These are phyloP conservation scores for Drosophila paranaensis DNA, from an alignment of 2,888 invertebrate genomes.

Conservation along the genomic window DNA sequence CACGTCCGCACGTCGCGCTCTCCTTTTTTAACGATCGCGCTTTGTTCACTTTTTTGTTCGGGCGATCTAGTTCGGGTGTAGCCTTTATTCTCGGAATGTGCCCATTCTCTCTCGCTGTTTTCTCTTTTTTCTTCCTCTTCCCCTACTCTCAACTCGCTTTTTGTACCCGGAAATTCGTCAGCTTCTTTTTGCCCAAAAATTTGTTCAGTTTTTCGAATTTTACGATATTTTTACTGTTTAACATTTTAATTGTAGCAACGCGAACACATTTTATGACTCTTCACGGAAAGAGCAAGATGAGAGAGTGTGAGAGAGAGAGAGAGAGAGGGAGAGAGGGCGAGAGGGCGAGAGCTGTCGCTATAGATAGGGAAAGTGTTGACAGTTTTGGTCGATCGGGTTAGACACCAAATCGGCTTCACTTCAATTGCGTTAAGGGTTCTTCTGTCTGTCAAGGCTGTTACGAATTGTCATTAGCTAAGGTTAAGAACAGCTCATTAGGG, in stretches of 20 bases:
- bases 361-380: slow-evolving; percentile 61
- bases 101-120: slow-evolving; percentile 10
- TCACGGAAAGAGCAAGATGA: background rate
- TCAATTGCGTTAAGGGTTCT: slow-evolving; percentile 29
- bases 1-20: slow-evolving; percentile 63
- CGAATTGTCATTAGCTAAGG: slow-evolving; percentile 76
- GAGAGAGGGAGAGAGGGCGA: background rate
- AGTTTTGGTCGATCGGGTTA: slow-evolving; percentile 27
- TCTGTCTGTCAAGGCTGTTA: slow-evolving; percentile 24
- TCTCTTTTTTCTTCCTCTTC: background rate
- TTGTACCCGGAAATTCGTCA: slow-evolving; percentile 10
- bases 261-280: slow-evolving; percentile 40
- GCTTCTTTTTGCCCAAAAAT: slow-evolving; percentile 56
- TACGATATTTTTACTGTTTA: slow-evolving; percentile 71
- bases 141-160: slow-evolving; percentile 2
- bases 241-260: slow-evolving; percentile 77
- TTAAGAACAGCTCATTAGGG: slow-evolving; percentile 72
- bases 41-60: slow-evolving; percentile 68
- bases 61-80: slow-evolving; percentile 75
- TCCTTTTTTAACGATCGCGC: slow-evolving; percentile 71
- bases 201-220: slow-evolving; percentile 37
- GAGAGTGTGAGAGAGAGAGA: background rate
- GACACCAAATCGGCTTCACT: slow-evolving; percentile 15
- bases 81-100: slow-evolving; percentile 22
- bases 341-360: background rate